phyloP scores from a whole-genome alignment of 2,888 invertebrate genomes.

The Buathra laborator region DNA sequence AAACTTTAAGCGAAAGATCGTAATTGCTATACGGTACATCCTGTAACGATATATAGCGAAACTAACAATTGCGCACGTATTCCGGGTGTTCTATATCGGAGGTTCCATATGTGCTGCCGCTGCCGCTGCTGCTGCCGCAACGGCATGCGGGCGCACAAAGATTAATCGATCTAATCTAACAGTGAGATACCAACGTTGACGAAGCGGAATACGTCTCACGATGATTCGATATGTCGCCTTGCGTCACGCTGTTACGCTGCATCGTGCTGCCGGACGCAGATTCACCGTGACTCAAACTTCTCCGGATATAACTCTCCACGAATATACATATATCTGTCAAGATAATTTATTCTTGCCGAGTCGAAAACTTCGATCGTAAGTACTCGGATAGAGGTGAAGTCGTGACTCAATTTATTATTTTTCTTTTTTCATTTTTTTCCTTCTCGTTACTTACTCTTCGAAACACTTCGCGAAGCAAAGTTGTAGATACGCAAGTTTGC shows the following conservation, averaged over 20 bases:
- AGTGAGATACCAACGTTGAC: slow-evolving; percentile 35
- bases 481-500: no score
- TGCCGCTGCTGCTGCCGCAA: slow-evolving; percentile 3
- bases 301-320: background rate
- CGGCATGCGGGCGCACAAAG: slow-evolving; percentile 31
- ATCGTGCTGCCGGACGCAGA: slow-evolving; percentile 19
- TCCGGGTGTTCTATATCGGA: background rate
- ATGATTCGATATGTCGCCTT: slow-evolving; percentile 55
- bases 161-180: slow-evolving; percentile 58
- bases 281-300: slow-evolving; percentile 51
- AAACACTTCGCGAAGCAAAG: no score
- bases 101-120: slow-evolving; percentile 21
- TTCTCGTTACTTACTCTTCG: background rate
- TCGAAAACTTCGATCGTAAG: slow-evolving; percentile 18
- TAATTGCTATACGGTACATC: background rate
- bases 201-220: slow-evolving; percentile 38
- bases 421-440: background rate
- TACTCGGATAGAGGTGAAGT: background rate
- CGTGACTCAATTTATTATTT: slow-evolving; percentile 12
- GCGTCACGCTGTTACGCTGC: slow-evolving; percentile 30
- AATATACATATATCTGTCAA: background rate
- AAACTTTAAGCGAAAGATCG: no score
- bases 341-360: slow-evolving; percentile 29
- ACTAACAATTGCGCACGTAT: background rate
- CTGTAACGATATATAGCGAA: background rate